Conservation (phyloP, 2,888 invertebrate species). For the Melanostoma scalare region DNA sequence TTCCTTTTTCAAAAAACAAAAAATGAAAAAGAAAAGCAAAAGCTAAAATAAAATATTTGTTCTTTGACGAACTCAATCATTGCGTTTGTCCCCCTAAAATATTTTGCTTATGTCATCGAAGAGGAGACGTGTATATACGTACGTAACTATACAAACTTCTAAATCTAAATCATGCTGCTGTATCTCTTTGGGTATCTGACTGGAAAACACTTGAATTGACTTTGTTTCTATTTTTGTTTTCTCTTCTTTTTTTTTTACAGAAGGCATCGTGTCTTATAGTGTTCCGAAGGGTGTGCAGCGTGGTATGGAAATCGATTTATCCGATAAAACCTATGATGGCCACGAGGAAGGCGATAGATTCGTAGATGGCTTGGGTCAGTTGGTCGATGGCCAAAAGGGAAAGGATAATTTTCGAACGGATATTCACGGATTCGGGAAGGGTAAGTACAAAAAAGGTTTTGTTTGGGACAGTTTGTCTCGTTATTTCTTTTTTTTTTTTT, state of each 20-base stretch:
- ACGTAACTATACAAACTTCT: neutral
- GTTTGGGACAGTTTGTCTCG: constrained; percentile 10
- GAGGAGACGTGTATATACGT: too few species aligned
- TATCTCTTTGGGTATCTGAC: constrained; percentile 35
- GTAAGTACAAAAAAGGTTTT: constrained; percentile 80
- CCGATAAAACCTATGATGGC: constrained; percentile 91
- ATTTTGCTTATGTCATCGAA: constrained; percentile 7
- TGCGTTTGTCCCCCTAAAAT: constrained; percentile 27
- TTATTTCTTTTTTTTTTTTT: constrained; percentile 67
- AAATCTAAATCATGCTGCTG: constrained; percentile 5
- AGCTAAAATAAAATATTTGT: too few species aligned
- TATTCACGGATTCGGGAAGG: constrained; percentile 86
- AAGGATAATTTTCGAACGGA: constrained; percentile 88
- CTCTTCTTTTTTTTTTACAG: constrained; percentile 82
- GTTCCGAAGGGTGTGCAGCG: constrained; percentile 89
- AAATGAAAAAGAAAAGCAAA: constrained; percentile 5
- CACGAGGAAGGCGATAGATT: constrained; percentile 85
- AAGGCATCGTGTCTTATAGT: constrained; percentile 90
- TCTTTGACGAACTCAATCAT: constrained; percentile 64
- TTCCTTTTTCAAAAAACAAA: neutral
- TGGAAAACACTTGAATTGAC: constrained; percentile 63
- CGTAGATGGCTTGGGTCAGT: constrained; percentile 89
- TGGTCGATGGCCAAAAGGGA: constrained; percentile 90
- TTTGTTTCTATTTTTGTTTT: constrained; percentile 37
- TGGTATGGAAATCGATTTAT: constrained; percentile 88